A percentile compares a stretch with the other conserved stretches of the same genome.
phyloP scores from a whole-genome alignment of 2,797 vertebrate species.

The Anguilla megastoma region DNA sequence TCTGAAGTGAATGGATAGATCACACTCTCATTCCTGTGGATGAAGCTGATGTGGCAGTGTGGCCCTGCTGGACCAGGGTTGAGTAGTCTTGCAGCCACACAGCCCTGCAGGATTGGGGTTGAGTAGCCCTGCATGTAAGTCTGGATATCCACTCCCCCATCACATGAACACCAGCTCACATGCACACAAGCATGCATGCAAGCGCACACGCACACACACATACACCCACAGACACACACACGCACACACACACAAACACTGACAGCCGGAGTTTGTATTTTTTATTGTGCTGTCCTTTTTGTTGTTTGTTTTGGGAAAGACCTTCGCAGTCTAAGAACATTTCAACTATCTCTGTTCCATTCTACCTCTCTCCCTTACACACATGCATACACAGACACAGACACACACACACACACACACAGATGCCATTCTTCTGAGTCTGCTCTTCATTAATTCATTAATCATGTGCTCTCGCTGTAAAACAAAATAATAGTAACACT shows the following conservation, averaged over 20 bases:
- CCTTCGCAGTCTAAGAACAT: too few relatives aligned
- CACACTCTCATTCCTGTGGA: neutral
- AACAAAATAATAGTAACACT: constrained; percentile 47
- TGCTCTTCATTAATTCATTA: neutral
- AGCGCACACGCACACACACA: neutral
- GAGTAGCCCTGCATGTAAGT: neutral
- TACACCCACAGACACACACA: neutral
- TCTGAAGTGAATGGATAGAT: neutral
- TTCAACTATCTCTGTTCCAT: too few relatives aligned
- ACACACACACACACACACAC: neutral
- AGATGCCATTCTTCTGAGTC: neutral
- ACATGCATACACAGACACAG: neutral
- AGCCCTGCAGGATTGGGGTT: neutral
- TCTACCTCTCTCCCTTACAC: neutral
- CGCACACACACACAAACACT: neutral
- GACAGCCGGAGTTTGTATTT: neutral
- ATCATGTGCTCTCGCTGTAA: neutral
- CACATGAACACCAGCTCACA: neutral
- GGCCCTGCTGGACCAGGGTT: neutral
- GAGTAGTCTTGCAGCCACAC: neutral
- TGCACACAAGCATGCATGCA: neutral
- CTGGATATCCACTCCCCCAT: neutral
- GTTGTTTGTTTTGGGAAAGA: too few relatives aligned
- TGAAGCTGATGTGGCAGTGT: neutral
- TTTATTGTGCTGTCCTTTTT: too few relatives aligned